phyloP scores from a whole-genome alignment of 2,888 invertebrate species.

The Drosophila quinaria region DNA sequence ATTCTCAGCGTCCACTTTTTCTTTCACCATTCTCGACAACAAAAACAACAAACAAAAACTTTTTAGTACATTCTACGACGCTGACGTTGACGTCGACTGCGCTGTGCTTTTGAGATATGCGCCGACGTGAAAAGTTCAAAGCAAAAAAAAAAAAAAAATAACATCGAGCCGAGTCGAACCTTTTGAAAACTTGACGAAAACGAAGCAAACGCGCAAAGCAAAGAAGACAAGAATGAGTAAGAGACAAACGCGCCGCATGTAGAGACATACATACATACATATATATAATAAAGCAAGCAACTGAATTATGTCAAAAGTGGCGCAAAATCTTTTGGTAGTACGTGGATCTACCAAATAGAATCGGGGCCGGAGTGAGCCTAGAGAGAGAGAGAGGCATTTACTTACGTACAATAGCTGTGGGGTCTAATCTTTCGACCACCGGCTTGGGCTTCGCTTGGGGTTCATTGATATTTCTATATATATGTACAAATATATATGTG shows the following conservation, averaged over 20 bases:
- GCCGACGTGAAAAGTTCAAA: constrained; percentile 72
- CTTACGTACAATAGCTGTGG: constrained; percentile 19
- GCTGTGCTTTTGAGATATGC: constrained; percentile 44
- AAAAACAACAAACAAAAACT: constrained; percentile 60
- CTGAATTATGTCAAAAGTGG: constrained; percentile 75
- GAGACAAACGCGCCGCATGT: constrained; percentile 24
- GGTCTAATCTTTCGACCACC: constrained; percentile 34
- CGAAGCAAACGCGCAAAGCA: constrained; percentile 57
- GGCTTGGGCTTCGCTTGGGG: constrained; percentile 33
- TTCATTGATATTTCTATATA: constrained; percentile 73
- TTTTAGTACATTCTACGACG: constrained; percentile 52
- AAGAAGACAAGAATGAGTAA: constrained; percentile 32
- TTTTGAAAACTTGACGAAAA: constrained; percentile 74
- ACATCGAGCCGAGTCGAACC: constrained; percentile 49
- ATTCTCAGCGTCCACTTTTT: constrained; percentile 56
- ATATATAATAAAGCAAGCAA: constrained; percentile 19
- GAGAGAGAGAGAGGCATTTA: neutral
- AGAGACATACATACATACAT: constrained; percentile 22
- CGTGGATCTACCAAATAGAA: constrained; percentile 13
- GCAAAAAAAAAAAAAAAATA: constrained; percentile 40
- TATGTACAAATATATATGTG: neutral
- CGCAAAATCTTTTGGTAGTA: constrained; percentile 66
- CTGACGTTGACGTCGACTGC: constrained; percentile 30
- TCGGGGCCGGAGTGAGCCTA: neutral
- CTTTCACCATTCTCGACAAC: constrained; percentile 55